phyloP scores from a whole-genome alignment of 1,140 invertebrate genomes.

The Mycetomoellerius zeteki region DNA sequence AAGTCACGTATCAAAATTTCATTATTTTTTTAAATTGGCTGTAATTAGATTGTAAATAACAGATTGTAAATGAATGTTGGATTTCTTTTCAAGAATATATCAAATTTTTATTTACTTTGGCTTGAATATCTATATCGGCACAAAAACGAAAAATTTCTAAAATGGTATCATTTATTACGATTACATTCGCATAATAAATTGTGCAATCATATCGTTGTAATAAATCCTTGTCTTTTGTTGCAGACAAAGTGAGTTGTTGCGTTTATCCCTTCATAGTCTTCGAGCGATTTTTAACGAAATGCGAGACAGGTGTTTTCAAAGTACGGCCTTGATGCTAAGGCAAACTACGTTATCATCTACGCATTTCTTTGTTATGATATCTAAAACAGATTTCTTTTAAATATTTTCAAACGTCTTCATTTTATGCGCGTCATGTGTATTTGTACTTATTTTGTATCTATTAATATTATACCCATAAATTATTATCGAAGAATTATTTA shows the following conservation, averaged over 20 bases:
- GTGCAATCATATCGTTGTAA: neutral
- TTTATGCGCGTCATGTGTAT: neutral
- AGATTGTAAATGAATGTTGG: neutral
- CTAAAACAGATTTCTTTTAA: neutral
- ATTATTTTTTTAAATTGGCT: neutral
- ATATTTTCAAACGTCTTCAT: neutral
- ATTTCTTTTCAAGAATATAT: neutral
- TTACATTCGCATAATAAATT: neutral
- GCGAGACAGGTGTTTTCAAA: constrained; percentile 54
- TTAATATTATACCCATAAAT: neutral
- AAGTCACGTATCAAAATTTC: too few relatives aligned
- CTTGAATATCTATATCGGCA: neutral
- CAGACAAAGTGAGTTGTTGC: constrained; percentile 27
- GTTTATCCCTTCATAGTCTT: constrained; percentile 18
- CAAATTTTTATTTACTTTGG: neutral
- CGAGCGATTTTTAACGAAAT: constrained; percentile 52
- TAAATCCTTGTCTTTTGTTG: constrained; percentile 1
- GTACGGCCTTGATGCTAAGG: constrained; percentile 64
- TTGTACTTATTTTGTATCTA: neutral
- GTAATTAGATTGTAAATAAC: neutral
- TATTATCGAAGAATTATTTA: constrained; percentile 12
- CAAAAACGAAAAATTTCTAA: neutral
- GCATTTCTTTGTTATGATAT: constrained; percentile 51
- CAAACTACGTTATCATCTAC: constrained; percentile 63
- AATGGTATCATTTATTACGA: neutral